Evolutionary conservation across 2,888 invertebrate species (phyloP).

Genomic region (Alentia gelatinosa): DNA sequence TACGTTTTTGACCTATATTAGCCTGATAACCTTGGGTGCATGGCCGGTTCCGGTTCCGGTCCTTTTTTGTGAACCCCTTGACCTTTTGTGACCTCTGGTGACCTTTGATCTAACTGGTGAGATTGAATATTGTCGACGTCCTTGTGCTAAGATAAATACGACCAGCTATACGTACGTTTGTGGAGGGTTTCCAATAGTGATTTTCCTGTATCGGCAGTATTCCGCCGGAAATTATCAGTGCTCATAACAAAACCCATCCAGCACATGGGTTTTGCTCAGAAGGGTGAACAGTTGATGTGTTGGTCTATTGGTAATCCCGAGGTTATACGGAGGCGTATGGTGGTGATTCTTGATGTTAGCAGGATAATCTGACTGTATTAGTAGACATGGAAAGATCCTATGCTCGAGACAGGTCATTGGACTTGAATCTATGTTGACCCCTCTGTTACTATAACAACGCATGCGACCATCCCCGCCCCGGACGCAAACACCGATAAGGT

Average conservation of each 20-base stretch:
- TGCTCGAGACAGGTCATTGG: neutral
- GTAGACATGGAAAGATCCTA: neutral
- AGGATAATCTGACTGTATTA: neutral
- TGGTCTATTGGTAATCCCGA: neutral
- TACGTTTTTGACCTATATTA: conserved; percentile 34
- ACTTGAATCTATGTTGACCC: neutral
- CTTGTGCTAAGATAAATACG: neutral
- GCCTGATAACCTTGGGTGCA: conserved; percentile 39
- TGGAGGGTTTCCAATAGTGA: neutral
- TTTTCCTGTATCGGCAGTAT: no score
- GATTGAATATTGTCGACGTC: conserved; percentile 11
- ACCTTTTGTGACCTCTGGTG: conserved; percentile 37
- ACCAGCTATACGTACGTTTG: neutral
- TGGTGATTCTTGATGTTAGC: neutral
- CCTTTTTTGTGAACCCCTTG: conserved; percentile 33
- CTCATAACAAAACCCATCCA: neutral
- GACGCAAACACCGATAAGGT: neutral
- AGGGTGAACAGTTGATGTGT: neutral
- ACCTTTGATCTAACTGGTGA: conserved; percentile 23
- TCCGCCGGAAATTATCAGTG: neutral
- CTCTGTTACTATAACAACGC: conserved; percentile 23
- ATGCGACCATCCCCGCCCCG: conserved; percentile 19
- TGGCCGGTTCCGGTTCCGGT: conserved; percentile 52
- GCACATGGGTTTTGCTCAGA: neutral
- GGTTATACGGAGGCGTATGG: neutral